Conservation (phyloP, 2,888 invertebrate species). For the Epinotia ramella region DNA sequence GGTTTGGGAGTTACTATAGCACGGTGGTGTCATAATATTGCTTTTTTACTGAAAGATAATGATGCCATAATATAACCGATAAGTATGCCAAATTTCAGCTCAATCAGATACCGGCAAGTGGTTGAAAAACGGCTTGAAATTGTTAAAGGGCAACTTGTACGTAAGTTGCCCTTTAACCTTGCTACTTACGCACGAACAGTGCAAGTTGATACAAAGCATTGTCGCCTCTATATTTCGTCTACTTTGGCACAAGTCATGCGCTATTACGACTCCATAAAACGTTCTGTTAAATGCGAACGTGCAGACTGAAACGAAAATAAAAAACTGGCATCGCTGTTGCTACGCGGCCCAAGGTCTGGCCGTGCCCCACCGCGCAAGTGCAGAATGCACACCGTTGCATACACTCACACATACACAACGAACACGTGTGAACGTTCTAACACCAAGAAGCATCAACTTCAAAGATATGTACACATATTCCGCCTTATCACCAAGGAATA, state of each 20-base stretch:
- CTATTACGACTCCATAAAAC: conserved; percentile 72
- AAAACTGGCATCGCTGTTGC: conserved; percentile 76
- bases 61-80: too few species aligned
- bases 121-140: too few species aligned
- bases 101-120: too few species aligned
- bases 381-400: conserved; percentile 69
- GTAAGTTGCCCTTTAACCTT: too few species aligned
- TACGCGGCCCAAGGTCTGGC: conserved; percentile 82
- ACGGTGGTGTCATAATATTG: too few species aligned
- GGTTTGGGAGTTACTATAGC: too few species aligned
- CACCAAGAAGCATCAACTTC: conserved; percentile 16
- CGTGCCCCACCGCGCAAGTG: conserved; percentile 70
- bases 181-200: too few species aligned
- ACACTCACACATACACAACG: conserved; percentile 52
- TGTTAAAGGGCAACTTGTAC: too few species aligned
- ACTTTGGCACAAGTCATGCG: conserved; percentile 51
- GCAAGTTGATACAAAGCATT: too few species aligned
- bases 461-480: background rate
- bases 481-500: background rate
- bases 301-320: conserved; percentile 80
- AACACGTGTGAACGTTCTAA: conserved; percentile 20
- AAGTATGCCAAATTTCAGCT: too few species aligned
- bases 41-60: too few species aligned
- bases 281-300: conserved; percentile 72
- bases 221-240: background rate